Base-by-base conservation (phyloP, 2,797 vertebrate species). In the Catamblyrhynchus diadema region DNA sequence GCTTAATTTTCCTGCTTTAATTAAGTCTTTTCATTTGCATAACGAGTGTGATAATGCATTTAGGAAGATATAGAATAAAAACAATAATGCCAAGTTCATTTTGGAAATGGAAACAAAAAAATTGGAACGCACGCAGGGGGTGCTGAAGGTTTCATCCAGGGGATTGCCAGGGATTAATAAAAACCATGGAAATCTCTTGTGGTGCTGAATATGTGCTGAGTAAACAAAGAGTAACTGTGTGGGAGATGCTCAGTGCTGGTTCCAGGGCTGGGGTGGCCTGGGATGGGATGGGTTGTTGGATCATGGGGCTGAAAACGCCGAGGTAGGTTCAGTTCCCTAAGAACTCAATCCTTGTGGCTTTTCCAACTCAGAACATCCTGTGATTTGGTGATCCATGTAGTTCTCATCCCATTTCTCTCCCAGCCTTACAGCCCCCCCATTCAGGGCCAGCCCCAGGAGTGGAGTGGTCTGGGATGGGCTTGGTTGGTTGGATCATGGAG, bases 1-100 rank as follows among this genome's bases (percentile, higher is more conserved):
- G 41, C 95, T 96, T 97, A 94, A 93, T 97, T 97, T 95, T 75
- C 93, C 66, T 56, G 60, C 66, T 95, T 96, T 94, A 95, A 96
- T 96, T 97, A 95, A 97, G 94, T 37, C 70, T 81, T 77, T 90
- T 96, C 45, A 79, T 97, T 96, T 96, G 87, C 81, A 78, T 97
- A 97, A 96, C 33, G 79, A 79, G 71, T 4, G 47, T 6, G 82
- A 77, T 95, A 92, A 95, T 83, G 41, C 67, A 14, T 91, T 96
- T 93, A 74, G 66, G 81, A 96, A 96, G 64, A 60, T 86, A 48
- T 13, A 53, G 72, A 83, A 80, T 97, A 86, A 95, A 91, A 95
- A 72, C 57, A 97, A 91, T 92, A 95, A 74, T 1, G 44, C 47
- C 1, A 60, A 74, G 86, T 87, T 95, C 65, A 8, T 75, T 62